phyloP scores from a whole-genome alignment of 2,888 invertebrate genomes.

The Drosophila pseudotakahashii region DNA sequence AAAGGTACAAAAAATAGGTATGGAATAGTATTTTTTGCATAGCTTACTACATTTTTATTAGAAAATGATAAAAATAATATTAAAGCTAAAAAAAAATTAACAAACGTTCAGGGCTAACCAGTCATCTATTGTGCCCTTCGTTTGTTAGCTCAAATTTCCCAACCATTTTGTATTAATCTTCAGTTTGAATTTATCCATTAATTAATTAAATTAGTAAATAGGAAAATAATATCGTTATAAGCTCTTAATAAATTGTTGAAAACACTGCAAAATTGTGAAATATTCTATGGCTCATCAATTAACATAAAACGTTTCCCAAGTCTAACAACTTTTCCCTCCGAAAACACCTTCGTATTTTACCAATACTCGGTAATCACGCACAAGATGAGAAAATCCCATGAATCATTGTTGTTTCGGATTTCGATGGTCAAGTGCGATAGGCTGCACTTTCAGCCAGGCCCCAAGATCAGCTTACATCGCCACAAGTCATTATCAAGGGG shows the following conservation, averaged over 20 bases:
- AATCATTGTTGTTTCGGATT: slow-evolving; percentile 29
- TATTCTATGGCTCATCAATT: slow-evolving; percentile 24
- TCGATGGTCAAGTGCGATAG: slow-evolving; percentile 36
- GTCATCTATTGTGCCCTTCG: slow-evolving; percentile 10
- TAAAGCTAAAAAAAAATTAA: neutral
- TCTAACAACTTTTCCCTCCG: neutral
- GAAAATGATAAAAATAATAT: no score
- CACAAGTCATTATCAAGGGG: slow-evolving; percentile 33
- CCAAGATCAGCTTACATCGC: slow-evolving; percentile 23
- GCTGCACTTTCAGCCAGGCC: slow-evolving; percentile 10
- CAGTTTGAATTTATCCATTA: slow-evolving; percentile 1
- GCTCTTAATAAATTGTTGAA: slow-evolving; percentile 2
- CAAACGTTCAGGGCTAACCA: neutral
- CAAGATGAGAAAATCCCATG: slow-evolving; percentile 17
- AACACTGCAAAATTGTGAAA: slow-evolving; percentile 6
- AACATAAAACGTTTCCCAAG: slow-evolving; percentile 24
- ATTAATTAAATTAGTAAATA: neutral
- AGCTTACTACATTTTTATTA: neutral
- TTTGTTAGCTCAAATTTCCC: neutral
- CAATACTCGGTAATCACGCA: slow-evolving; percentile 12
- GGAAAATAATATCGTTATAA: neutral
- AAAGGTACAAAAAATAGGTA: no score
- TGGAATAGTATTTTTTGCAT: neutral
- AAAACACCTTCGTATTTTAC: neutral
- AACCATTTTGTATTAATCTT: slow-evolving; percentile 1